Percentiles rank a stretch among this genome's conserved stretches.
phyloP scores from a whole-genome alignment of 2,888 invertebrate genomes.

The Microlaimidae sp. region DNA sequence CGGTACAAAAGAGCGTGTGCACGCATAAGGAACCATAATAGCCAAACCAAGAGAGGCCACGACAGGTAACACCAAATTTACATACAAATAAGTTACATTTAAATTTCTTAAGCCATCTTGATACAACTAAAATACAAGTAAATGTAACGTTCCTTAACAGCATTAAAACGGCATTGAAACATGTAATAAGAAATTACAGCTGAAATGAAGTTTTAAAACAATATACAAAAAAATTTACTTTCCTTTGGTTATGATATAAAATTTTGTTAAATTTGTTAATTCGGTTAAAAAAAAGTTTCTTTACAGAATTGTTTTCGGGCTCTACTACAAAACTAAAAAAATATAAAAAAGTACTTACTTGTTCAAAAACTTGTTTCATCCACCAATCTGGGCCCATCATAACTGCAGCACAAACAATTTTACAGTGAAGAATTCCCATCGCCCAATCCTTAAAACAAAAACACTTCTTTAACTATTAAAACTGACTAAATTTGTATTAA shows the following conservation, averaged over 20 bases:
- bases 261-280: slow-evolving; percentile 1
- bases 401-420: slow-evolving; percentile 83
- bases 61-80: slow-evolving; percentile 70
- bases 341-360: no score
- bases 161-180: no score
- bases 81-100: slow-evolving; percentile 66
- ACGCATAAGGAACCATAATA: slow-evolving; percentile 76
- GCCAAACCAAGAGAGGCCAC: slow-evolving; percentile 71
- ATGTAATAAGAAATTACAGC: no score
- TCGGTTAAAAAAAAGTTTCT: slow-evolving; percentile 2
- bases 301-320: slow-evolving; percentile 3
- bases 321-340: neutral
- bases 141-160: no score
- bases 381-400: slow-evolving; percentile 94
- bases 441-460: slow-evolving; percentile 68
- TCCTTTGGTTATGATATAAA: neutral
- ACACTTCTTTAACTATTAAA: no score
- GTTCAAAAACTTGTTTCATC: slow-evolving; percentile 75
- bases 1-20: slow-evolving; percentile 52
- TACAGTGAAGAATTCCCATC: slow-evolving; percentile 84
- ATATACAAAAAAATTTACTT: neutral
- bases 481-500: neutral
- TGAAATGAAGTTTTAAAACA: no score
- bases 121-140: slow-evolving; percentile 49
- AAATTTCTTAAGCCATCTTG: slow-evolving; percentile 80